phyloP scores from a whole-genome alignment of 2,888 invertebrate genomes.

The Seladonia tumulorum region DNA sequence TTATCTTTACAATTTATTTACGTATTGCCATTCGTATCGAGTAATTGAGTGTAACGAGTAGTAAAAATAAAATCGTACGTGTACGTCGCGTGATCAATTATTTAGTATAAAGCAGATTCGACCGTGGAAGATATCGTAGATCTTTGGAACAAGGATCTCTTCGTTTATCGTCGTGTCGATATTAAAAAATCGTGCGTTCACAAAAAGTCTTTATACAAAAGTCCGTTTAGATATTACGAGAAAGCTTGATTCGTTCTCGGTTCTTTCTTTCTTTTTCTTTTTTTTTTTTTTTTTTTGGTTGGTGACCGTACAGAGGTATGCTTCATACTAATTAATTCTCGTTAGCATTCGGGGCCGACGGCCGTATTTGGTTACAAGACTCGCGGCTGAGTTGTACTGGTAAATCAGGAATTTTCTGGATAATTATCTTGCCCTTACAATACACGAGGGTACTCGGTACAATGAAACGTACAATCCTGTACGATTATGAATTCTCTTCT shows the following conservation, averaged over 20 bases:
- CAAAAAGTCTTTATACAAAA: conserved; percentile 19
- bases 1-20: conserved; percentile 67
- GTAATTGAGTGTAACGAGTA: conserved; percentile 44
- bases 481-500: conserved; percentile 6
- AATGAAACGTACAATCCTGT: conserved; percentile 38
- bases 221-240: conserved; percentile 13
- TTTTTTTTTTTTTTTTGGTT: background rate
- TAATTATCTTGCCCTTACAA: conserved; percentile 42
- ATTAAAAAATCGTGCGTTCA: conserved; percentile 6
- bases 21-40: conserved; percentile 54
- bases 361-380: conserved; percentile 49
- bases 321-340: conserved; percentile 63
- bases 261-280: background rate
- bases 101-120: conserved; percentile 56
- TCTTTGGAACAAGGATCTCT: background rate
- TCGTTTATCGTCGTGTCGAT: conserved; percentile 3
- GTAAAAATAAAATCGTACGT: conserved; percentile 59
- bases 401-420: conserved; percentile 61
- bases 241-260: conserved; percentile 16
- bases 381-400: conserved; percentile 56
- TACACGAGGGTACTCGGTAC: conserved; percentile 23
- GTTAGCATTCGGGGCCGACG: conserved; percentile 36
- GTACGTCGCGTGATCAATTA: conserved; percentile 43
- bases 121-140: background rate
- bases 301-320: conserved; percentile 30